phyloP scores from a whole-genome alignment of 2,797 vertebrate species.

The Phrynocephalus guinanensis region DNA sequence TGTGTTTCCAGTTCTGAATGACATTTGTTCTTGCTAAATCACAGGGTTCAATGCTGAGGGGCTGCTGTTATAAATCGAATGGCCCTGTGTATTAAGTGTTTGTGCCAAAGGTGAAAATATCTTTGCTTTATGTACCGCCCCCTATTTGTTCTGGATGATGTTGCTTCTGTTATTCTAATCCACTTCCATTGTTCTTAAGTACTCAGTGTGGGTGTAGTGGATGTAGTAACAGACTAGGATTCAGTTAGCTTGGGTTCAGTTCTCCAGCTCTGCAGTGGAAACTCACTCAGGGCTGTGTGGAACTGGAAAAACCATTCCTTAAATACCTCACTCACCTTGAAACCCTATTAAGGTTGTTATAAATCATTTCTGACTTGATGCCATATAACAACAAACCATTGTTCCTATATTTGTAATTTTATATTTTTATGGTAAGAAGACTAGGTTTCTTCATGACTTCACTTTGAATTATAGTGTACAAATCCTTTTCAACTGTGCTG shows the following conservation, averaged over 20 bases:
- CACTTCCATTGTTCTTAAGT: too few relatives aligned
- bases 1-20: not conserved
- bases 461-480: not conserved
- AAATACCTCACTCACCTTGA: too few relatives aligned
- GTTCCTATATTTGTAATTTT: not conserved
- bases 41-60: not conserved
- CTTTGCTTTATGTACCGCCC: not conserved
- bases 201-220: not conserved
- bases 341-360: too few relatives aligned
- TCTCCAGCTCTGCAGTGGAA: too few relatives aligned
- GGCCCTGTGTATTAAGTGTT: not conserved
- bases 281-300: too few relatives aligned
- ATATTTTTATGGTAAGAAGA: too few relatives aligned
- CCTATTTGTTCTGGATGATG: not conserved
- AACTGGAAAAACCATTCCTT: too few relatives aligned
- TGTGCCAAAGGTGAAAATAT: not conserved
- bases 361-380: too few relatives aligned
- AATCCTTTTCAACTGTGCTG: not conserved
- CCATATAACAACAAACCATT: not conserved
- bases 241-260: too few relatives aligned
- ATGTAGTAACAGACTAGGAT: too few relatives aligned
- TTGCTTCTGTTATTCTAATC: not conserved
- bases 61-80: not conserved
- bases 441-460: not conserved
- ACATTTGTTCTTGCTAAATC: not conserved